Conservation (phyloP, 2,888 invertebrate species). For the Hololepta plana region DNA sequence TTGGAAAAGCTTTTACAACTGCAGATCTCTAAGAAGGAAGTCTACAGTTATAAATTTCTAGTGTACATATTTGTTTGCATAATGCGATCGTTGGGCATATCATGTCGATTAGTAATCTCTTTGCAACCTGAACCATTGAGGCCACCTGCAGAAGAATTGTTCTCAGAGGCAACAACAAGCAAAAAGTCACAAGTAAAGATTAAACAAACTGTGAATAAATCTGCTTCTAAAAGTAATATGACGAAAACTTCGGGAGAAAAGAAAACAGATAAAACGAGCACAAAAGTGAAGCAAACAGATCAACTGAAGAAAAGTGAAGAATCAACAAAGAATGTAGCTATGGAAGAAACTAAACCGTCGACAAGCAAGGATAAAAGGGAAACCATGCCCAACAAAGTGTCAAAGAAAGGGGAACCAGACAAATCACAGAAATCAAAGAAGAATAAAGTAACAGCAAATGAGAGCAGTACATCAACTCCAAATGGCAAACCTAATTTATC, state of each 20-base stretch:
- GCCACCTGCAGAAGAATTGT: conserved; percentile 43
- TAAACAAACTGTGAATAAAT: conserved; percentile 7
- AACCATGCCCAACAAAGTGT: too few relatives aligned
- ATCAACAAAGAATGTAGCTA: conserved; percentile 8
- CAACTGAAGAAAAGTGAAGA: conserved; percentile 10
- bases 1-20: conserved; percentile 31
- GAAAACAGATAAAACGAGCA: conserved; percentile 5
- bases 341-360: too few relatives aligned
- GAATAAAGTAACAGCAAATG: too few relatives aligned
- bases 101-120: conserved; percentile 64
- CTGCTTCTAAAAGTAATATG: conserved; percentile 6
- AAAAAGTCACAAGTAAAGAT: conserved; percentile 7
- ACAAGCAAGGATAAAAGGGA: too few relatives aligned
- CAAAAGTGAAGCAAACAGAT: conserved; percentile 10
- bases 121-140: conserved; percentile 59
- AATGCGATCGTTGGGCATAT: conserved; percentile 61
- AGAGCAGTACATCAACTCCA: too few relatives aligned
- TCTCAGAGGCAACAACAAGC: conserved; percentile 22
- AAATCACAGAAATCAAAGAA: too few relatives aligned
- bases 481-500: too few relatives aligned
- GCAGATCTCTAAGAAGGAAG: conserved; percentile 42
- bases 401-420: too few relatives aligned
- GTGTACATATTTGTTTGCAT: conserved; percentile 60
- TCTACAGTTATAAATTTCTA: conserved; percentile 46
- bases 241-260: conserved; percentile 8